Evolutionary conservation across 2,888 invertebrate species (phyloP), one percentile per base, ranked within the genome.

Genomic region (Apamea monoglypha): DNA sequence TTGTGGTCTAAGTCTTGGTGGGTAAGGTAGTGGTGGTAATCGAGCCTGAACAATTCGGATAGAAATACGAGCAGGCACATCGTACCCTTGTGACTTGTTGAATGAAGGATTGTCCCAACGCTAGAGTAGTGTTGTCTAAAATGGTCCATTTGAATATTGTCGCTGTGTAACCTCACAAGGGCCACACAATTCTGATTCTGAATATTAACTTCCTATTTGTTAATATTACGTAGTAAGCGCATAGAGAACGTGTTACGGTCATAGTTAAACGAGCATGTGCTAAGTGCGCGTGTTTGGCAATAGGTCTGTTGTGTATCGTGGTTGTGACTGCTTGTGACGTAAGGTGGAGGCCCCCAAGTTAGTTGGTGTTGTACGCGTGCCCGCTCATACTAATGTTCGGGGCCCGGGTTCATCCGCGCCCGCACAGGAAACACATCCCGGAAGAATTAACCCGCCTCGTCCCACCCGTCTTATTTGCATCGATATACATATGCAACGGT

Each of bases 341-440:
- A 81, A 89, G 71, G 74, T 75, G 70, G 77, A 73, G 84, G 78
- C 77, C 77, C 50, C 75, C 63, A 80, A 86, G 84, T 75, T 40
- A 64, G 78, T 81, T 53, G 53, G 80, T 74, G 80, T 64, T 36
- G 74, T 74, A 82, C 91, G 91, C 95, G 94, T 94, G 95, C 91
- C 89, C 89, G 91, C 89, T 90, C 94, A 95, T 95, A 95, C 93
- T 94, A 95, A 95, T 94, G 90, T 89, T 79, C 75, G 86, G 85
- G 84, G 81, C 83, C 86, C 56, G 76, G 78, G 82, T 79, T 84
- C 84, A 87, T 87, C 89, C 89, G 91, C 88, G 91, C 91, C 87
- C 85, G 87, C 91, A 93, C 96, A 95, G 96, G 96, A 96, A 95
- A 96, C 91, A 96, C 96, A 94, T 96, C 96, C 96, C 96, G 96